Percentiles rank a stretch among this genome's conserved stretches.
Conservation (phyloP, 2,113 vertebrate species). For the Acinonyx jubatus region DNA sequence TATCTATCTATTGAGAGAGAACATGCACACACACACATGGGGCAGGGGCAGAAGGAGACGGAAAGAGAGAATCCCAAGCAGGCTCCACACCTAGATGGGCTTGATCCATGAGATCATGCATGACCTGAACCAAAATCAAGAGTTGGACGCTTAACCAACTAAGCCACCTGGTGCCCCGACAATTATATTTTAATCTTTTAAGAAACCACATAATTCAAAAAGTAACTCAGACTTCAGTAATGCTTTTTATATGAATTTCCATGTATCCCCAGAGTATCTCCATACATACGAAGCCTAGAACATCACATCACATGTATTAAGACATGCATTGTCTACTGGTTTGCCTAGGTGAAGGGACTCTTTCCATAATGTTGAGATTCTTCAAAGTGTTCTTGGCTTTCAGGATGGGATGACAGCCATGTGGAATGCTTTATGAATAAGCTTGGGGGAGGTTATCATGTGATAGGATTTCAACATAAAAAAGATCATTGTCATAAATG, state of each 20-base stretch:
- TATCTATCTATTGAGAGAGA: too few relatives aligned
- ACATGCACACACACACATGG: too few relatives aligned
- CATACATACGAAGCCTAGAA: rapidly evolving
- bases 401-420: rapidly evolving
- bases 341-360: not conserved
- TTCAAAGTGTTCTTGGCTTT: not conserved
- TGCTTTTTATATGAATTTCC: not conserved
- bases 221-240: not conserved
- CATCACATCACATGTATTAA: rapidly evolving
- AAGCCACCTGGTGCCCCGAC: not conserved
- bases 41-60: too few relatives aligned
- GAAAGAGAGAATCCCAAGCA: too few relatives aligned
- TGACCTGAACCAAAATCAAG: too few relatives aligned
- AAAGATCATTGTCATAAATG: not conserved
- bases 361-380: too few relatives aligned
- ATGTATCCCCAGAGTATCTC: not conserved
- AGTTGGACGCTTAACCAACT: too few relatives aligned
- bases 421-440: not conserved
- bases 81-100: too few relatives aligned
- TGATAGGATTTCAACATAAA: not conserved
- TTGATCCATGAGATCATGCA: too few relatives aligned
- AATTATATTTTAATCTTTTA: not conserved
- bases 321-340: rapidly evolving
- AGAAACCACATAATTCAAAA: not conserved
- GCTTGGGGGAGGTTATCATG: too few relatives aligned